Base-by-base conservation (phyloP, 2,888 invertebrate genomes). In the Druceiella hillmani region DNA sequence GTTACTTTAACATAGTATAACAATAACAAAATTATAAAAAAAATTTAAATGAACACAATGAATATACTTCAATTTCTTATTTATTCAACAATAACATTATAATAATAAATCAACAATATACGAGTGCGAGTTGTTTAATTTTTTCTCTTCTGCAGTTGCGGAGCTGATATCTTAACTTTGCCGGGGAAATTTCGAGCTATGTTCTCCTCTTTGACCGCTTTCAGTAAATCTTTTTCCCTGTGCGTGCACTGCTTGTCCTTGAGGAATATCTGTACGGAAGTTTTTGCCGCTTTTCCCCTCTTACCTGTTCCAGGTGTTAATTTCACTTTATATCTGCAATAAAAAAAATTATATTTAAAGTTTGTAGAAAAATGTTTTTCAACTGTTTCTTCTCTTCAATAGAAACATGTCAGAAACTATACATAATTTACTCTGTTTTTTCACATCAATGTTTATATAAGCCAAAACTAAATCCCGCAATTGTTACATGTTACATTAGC, bases 101-200 rank as follows among this genome's bases (percentile, higher is more conserved):
- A n/a, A n/a, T n/a, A n/a, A n/a, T n/a, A n/a, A n/a, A n/a, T n/a
- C n/a, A n/a, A n/a, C n/a, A n/a, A 7, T 17, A 17, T 17, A 22
- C 11, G 10, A 22, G 14, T 6, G 29, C 25, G 10, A 7, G 4
- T 15, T 14, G 30, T 38, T 56, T 61, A 81, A 59, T 81, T 85
- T 55, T 76, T 81, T 42, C 78, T 62, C 50, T 78, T 80, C 55
- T 83, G 83, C 42, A 87, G 59, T 55, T 85, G 86, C 0, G 92
- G 90, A 2, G 92, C 89, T 2, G 92, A 90, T 25, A 98, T 67
- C 64, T 97, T 97, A 0, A 98, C 95, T 69, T 95, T 97, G 20
- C 97, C 95, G 6, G 98, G 98, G 59, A 99, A 82, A 74, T 98
- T 98, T 49, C 94, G 76, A 0, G 93, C 91, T 17, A 94, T 67